Conservation (phyloP, 2,888 invertebrate species). For the Osedax frankpressi region DNA sequence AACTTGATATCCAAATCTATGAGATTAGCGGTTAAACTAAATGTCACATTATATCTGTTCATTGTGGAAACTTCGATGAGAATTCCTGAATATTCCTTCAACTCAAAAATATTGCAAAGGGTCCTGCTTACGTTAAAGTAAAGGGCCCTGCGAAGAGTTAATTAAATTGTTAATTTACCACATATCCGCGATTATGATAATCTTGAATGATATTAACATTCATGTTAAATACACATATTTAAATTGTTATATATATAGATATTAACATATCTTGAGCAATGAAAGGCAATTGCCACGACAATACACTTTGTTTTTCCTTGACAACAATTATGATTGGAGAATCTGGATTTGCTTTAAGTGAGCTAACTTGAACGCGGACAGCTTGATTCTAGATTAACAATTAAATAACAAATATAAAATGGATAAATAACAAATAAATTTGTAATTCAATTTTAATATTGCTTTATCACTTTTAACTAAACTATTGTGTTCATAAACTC, state of each 20-base stretch:
- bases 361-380: slow-evolving; percentile 34
- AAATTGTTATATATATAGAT: no score
- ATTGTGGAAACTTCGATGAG: slow-evolving; percentile 60
- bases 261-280: slow-evolving; percentile 49
- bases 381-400: slow-evolving; percentile 31
- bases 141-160: slow-evolving; percentile 32
- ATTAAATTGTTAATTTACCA: no score
- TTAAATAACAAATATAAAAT: no score
- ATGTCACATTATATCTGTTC: slow-evolving; percentile 52
- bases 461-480: no score
- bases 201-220: no score
- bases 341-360: slow-evolving; percentile 50
- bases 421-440: no score
- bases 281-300: slow-evolving; percentile 68
- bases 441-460: no score
- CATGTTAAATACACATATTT: no score
- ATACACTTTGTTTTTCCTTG: slow-evolving; percentile 60
- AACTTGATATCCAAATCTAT: slow-evolving; percentile 51
- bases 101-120: slow-evolving; percentile 32
- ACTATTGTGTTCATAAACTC: no score
- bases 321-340: slow-evolving; percentile 63
- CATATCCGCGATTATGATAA: no score
- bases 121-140: slow-evolving; percentile 35
- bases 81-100: slow-evolving; percentile 37
- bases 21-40: slow-evolving; percentile 53